Conservation (phyloP, 2,797 vertebrate species). For the Macrochelys suwanniensis region DNA sequence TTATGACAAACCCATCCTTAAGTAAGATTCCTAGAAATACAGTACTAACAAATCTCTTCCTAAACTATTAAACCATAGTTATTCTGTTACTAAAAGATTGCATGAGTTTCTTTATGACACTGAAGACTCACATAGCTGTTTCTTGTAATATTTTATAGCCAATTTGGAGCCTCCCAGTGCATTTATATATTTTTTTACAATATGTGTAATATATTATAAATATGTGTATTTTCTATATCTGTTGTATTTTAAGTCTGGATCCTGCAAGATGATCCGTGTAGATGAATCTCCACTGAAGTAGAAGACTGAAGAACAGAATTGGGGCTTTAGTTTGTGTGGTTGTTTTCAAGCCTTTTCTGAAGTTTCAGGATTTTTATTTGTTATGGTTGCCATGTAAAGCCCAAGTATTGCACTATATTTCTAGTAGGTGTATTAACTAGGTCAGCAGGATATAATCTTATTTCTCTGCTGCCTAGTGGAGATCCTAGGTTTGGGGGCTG, state of each 20-base stretch:
- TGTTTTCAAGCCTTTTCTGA: background rate
- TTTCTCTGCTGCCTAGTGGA: background rate
- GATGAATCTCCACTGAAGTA: background rate
- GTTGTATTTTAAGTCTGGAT: background rate
- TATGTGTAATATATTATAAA: too few relatives aligned
- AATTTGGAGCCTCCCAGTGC: constrained; percentile 37
- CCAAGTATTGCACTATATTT: constrained; percentile 11
- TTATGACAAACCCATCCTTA: constrained; percentile 32
- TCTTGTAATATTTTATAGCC: constrained; percentile 3
- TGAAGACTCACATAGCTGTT: constrained; percentile 13
- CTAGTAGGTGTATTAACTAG: background rate
- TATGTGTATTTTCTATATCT: background rate
- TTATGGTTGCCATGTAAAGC: background rate
- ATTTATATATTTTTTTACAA: background rate
- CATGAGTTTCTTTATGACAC: constrained; percentile 19
- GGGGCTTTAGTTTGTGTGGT: background rate
- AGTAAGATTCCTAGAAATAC: constrained; percentile 23
- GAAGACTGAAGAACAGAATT: background rate
- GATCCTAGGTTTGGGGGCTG: constrained; percentile 10
- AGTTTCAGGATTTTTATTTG: too few relatives aligned
- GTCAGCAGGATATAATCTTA: background rate
- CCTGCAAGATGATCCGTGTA: background rate
- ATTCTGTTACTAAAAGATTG: constrained; percentile 37
- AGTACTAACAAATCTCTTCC: constrained; percentile 25
- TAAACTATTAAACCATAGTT: constrained; percentile 36